phyloP scores from a whole-genome alignment of 2,888 invertebrate genomes.

The Agrotis exclamationis region DNA sequence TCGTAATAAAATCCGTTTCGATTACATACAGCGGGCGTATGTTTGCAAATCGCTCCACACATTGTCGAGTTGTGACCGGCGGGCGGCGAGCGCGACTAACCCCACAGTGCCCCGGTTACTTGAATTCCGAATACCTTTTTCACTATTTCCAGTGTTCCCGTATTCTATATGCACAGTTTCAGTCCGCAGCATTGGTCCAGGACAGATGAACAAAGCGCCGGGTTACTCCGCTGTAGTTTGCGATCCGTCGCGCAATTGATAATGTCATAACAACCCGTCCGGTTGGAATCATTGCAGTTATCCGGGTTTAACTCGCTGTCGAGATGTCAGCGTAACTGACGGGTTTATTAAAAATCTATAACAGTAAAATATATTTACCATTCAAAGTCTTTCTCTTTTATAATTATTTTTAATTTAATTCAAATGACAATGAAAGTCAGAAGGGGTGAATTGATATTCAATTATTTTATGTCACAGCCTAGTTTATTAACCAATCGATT shows the following conservation, averaged over 20 bases:
- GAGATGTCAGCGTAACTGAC: constrained; percentile 40
- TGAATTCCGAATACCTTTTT: constrained; percentile 74
- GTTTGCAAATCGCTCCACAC: constrained; percentile 65
- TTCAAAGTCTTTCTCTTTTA: constrained; percentile 13
- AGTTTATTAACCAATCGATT: constrained; percentile 47
- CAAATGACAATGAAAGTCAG: neutral
- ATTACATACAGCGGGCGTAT: constrained; percentile 66
- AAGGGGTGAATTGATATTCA: constrained; percentile 12
- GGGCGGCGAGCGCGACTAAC: constrained; percentile 51
- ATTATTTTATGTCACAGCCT: constrained; percentile 28
- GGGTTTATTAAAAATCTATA: constrained; percentile 45
- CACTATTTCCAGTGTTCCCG: constrained; percentile 66
- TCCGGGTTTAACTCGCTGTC: constrained; percentile 47
- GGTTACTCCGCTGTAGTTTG: constrained; percentile 30
- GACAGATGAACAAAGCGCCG: constrained; percentile 51
- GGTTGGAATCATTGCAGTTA: constrained; percentile 55
- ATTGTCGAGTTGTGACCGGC: constrained; percentile 54
- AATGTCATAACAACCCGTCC: constrained; percentile 56
- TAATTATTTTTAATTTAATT: constrained; percentile 21
- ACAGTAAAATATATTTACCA: constrained; percentile 14
- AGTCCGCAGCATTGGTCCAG: constrained; percentile 53
- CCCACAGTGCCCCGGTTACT: constrained; percentile 65
- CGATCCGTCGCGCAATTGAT: constrained; percentile 43
- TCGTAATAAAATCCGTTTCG: constrained; percentile 73
- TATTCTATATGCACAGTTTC: constrained; percentile 62